Percentiles rank a stretch among this genome's conserved stretches.
Conservation (phyloP, 2,113 vertebrate genomes). For the Tenrec ecaudatus region DNA sequence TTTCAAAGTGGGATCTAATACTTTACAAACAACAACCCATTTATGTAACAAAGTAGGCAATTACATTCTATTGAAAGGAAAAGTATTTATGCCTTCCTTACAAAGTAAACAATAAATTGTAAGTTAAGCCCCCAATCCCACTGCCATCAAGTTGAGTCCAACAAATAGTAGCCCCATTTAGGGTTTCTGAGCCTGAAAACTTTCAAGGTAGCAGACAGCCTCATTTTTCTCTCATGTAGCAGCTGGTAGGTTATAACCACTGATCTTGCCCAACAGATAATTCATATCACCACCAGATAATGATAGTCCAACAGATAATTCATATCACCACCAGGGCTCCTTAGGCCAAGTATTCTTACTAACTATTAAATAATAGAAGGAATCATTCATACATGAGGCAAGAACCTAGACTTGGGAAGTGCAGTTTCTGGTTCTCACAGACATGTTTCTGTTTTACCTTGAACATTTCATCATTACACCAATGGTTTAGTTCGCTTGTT, state of each 20-base stretch:
- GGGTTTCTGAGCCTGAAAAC: too few relatives aligned
- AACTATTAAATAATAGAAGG: constrained; percentile 30
- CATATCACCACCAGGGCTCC: too few relatives aligned
- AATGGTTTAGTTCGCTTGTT: not conserved
- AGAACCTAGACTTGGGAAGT: not conserved
- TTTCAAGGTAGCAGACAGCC: too few relatives aligned
- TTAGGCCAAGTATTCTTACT: not conserved
- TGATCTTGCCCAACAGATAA: too few relatives aligned
- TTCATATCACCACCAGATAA: too few relatives aligned
- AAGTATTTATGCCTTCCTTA: constrained; percentile 24
- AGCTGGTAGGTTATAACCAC: too few relatives aligned
- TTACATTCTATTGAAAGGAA: constrained; percentile 7
- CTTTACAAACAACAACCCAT: constrained; percentile 43
- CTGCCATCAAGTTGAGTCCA: too few relatives aligned
- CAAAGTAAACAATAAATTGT: not conserved
- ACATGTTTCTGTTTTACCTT: not conserved
- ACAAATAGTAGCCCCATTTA: too few relatives aligned
- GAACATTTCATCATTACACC: not conserved
- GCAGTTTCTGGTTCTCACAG: not conserved
- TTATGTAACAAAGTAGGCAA: not conserved
- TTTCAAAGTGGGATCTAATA: constrained; percentile 9
- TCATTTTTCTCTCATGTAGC: too few relatives aligned
- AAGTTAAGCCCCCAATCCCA: not conserved
- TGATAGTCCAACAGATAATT: too few relatives aligned
- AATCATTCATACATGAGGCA: not conserved